Evolutionary conservation across 2,113 vertebrate genomes (phyloP).

Genomic region (Cettia cetti): DNA sequence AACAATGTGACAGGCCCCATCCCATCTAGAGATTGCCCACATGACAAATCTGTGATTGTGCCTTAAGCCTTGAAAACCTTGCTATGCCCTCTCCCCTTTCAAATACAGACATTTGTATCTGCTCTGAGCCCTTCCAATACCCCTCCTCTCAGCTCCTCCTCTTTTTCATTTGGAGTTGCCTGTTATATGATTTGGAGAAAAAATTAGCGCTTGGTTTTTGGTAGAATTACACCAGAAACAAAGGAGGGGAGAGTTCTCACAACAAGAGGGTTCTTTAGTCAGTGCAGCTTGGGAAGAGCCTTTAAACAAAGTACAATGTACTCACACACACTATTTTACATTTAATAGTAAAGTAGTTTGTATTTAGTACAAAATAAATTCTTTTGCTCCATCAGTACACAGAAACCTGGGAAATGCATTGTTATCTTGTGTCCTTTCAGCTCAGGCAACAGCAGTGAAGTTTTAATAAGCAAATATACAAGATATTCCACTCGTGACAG

Average conservation of each 20-base stretch:
- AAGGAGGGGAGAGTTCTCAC: neutral
- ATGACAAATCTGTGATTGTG: neutral
- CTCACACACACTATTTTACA: neutral
- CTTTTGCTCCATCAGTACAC: neutral
- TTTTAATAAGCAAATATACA: neutral
- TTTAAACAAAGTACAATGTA: neutral
- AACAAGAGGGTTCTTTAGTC: neutral
- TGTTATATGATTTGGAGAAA: neutral
- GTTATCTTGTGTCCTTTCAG: neutral
- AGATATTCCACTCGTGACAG: neutral
- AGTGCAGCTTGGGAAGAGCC: neutral
- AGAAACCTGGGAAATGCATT: neutral
- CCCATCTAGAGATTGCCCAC: neutral
- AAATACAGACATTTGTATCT: neutral
- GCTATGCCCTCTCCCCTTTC: neutral
- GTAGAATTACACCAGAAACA: neutral
- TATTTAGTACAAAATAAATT: conserved; percentile 33
- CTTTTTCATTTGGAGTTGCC: neutral
- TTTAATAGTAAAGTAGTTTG: neutral
- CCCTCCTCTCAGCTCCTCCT: neutral
- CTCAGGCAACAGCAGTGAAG: neutral
- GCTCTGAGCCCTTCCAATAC: neutral
- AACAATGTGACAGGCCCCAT: neutral
- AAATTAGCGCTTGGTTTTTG: neutral
- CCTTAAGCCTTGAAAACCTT: neutral